These are phyloP conservation scores for Rhopalosiphum nymphaeae DNA, from an alignment of 2,888 invertebrate genomes.

Conservation along the genomic window DNA sequence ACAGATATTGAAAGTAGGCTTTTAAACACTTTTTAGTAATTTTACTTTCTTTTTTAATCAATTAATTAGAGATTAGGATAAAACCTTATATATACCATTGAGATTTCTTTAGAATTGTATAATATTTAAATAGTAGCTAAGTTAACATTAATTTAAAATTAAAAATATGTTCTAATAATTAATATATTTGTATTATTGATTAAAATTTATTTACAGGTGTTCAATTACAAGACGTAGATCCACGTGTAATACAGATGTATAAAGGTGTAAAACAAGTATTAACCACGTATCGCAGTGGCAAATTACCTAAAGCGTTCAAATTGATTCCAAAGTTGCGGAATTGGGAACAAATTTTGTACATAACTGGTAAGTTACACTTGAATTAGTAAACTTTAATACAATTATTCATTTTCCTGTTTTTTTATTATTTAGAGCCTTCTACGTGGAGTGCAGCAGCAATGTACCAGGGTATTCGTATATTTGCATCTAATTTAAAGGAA, in stretches of 20 bases:
- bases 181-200: slow-evolving; percentile 1
- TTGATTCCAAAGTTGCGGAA: slow-evolving; percentile 91
- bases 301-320: slow-evolving; percentile 98
- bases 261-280: slow-evolving; percentile 91
- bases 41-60: neutral
- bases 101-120: neutral
- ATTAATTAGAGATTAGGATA: neutral
- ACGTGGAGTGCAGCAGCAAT: slow-evolving; percentile 98
- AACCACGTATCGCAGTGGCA: slow-evolving; percentile 90
- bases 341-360: slow-evolving; percentile 92
- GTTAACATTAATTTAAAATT: neutral
- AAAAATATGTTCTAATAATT: neutral
- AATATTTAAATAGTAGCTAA: neutral
- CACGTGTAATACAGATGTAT: slow-evolving; percentile 82
- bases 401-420: neutral
- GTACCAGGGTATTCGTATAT: slow-evolving; percentile 95
- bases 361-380: slow-evolving; percentile 73
- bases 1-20: slow-evolving; percentile 78
- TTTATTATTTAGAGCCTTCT: slow-evolving; percentile 80
- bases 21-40: neutral
- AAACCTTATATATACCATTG: neutral
- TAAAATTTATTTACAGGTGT: slow-evolving; percentile 73
- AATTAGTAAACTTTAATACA: neutral
- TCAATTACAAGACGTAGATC: slow-evolving; percentile 87
- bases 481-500: slow-evolving; percentile 96